Evolutionary conservation across 1,140 invertebrate species (phyloP), one percentile per base, ranked within the genome.

Genomic region (Drosophila persimilis): DNA sequence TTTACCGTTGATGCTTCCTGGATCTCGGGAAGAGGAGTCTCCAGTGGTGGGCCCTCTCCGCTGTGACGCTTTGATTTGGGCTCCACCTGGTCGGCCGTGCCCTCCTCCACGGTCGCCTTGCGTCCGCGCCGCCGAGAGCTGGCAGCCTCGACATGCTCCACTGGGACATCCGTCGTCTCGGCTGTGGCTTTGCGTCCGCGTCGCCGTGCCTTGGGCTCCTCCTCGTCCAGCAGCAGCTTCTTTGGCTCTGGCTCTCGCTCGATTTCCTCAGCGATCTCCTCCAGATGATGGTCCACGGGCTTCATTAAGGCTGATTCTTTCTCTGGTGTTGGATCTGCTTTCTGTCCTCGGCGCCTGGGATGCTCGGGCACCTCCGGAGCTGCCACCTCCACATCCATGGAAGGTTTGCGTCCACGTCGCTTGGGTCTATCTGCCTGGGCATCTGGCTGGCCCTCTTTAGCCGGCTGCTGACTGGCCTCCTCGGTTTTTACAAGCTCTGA

Each of bases 371-470:
- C 9, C 6, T 70, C 59, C 8, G 35, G 26, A 0, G 8, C 20
- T 1, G 13, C 20, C 3, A 60, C 29, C 6, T 64, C 54, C 6
- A 46, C 29, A 17, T 59, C 55, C 1, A 48, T 22, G 3, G 77
- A 66, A 6, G 50, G 31, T 15, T 76, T 75, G 17, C 60, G 66
- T 13, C 24, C 63, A 1, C 65, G 51, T 31, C 62, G 59, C n/a
- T 53, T 83, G 0, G 59, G 62, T 26, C 35, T 67, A 6, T 72
- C 56, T 46, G 17, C 6, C 3, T 26, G 13, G 4, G 46, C 24
- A 13, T 57, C 54, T 9, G 41, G 0, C 2, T 15, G 31, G 13
- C 53, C 50, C 5, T 54, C 54, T 45, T 51, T 13, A 26, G 15
- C 24, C 4, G n/a, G 51, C 3, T 24, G 24, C 24, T 50, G 17